phyloP scores from a whole-genome alignment of 2,797 vertebrate species.

The Hapalemur alaotrensis region DNA sequence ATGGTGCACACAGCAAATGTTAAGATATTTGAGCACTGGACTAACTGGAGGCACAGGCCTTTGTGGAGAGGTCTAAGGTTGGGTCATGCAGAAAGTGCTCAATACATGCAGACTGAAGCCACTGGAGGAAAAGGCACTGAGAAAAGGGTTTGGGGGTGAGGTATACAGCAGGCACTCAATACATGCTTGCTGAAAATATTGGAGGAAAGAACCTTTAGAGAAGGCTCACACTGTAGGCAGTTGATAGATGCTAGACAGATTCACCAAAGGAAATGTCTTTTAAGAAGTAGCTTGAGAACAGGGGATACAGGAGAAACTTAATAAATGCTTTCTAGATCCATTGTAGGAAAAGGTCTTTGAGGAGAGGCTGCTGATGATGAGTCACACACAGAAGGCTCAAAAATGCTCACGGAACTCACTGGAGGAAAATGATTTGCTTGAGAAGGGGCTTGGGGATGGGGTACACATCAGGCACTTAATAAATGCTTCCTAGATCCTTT shows the following conservation, averaged over 20 bases:
- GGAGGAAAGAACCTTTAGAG: constrained; percentile 44
- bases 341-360: constrained; percentile 52
- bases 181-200: constrained; percentile 40
- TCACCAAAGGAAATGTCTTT: constrained; percentile 51
- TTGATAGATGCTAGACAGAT: constrained; percentile 12
- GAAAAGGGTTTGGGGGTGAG: background rate
- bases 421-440: constrained; percentile 48
- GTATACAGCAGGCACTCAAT: constrained; percentile 26
- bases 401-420: constrained; percentile 42
- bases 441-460: constrained; percentile 22
- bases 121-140: background rate
- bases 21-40: constrained; percentile 21
- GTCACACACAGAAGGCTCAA: constrained; percentile 51
- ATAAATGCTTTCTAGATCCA: constrained; percentile 48
- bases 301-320: background rate
- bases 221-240: constrained; percentile 31
- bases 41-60: constrained; percentile 36
- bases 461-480: constrained; percentile 17
- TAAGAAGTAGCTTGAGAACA: constrained; percentile 40
- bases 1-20: background rate
- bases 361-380: constrained; percentile 59
- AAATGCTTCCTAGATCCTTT: constrained; percentile 34
- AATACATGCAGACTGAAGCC: constrained; percentile 16
- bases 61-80: constrained; percentile 22
- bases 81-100: constrained; percentile 43